Evolutionary conservation across 2,888 invertebrate genomes (phyloP).

Genomic region (Ctena decussata): DNA sequence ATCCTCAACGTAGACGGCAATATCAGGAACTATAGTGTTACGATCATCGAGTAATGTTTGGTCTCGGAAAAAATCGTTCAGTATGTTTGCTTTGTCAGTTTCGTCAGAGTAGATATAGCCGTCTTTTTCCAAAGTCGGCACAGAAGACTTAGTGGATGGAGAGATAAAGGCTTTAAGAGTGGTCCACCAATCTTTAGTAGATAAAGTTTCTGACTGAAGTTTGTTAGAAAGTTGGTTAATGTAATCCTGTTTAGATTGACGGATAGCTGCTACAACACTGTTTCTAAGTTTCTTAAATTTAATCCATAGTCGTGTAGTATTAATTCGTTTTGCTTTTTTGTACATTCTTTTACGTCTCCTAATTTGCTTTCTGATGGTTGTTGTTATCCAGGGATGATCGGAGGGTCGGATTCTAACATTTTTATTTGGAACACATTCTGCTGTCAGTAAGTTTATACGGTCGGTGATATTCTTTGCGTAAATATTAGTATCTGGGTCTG

Average conservation of each 20-base stretch:
- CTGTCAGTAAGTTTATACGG: background rate
- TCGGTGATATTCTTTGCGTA: background rate
- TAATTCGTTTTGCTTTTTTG: background rate
- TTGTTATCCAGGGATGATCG: background rate
- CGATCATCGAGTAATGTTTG: too few relatives aligned
- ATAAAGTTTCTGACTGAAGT: background rate
- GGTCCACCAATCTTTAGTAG: background rate
- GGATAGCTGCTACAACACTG: background rate
- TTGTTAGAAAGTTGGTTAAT: background rate
- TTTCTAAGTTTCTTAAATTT: background rate
- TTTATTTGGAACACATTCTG: background rate
- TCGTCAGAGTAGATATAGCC: too few relatives aligned
- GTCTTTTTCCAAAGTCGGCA: background rate
- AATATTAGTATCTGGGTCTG: background rate
- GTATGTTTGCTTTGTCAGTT: too few relatives aligned
- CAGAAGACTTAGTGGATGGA: background rate
- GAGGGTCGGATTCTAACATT: background rate
- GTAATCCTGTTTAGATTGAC: background rate
- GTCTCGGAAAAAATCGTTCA: too few relatives aligned
- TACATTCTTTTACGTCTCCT: background rate
- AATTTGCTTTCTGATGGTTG: background rate
- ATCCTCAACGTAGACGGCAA: too few relatives aligned
- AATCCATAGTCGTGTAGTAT: background rate
- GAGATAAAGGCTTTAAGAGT: background rate
- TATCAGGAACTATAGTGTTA: too few relatives aligned